Base-by-base conservation (phyloP, 2,797 vertebrate genomes). In the Pteronotus mesoamericanus region DNA sequence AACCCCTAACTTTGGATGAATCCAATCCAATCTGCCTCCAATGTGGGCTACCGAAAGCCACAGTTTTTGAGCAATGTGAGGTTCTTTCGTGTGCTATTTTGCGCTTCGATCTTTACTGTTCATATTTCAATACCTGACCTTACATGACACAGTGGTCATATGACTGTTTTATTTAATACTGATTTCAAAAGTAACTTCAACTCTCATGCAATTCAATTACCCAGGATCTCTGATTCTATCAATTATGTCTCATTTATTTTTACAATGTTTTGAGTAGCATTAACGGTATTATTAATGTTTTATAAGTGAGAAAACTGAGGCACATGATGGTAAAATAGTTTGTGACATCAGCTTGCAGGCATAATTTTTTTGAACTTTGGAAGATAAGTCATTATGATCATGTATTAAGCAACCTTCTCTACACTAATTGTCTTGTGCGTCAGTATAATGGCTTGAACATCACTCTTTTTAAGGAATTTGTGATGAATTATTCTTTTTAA, bases 251-350 rank as follows among this genome's bases (percentile, higher is more conserved):
- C 22, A 22, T 59, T 89, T 34, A 82, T 89, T 90, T 91, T 95
- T 16, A 79, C 32, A 75, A 4, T 53, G n/a, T 94, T 89, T 93
- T 55, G 68, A 86, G 34, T 84, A 55, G 64, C 21, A 78, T 88
- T 95, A 86, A 79, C 82, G 51, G 11, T 89, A 53, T n/a, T 85
- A 85, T 74, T 48, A 75, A 11, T 78, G 39, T 92, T 95, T 94
- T 7, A 46, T 86, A 80, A 90, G n/a, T 84, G 86, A 97, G 74
- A 92, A 89, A 82, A 61, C 64, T 51, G 10, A 79, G 55, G 34
- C 34, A 59, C 46, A 79, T 37, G 85, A 48, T 79, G 37, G 1
- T 72, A 74, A 95, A 95, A 53, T 72, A 69, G 24, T 66, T 86
- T 89, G 51, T 77, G 39, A 9, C 53, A 86, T 78, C 24, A 46